phyloP scores from a whole-genome alignment of 2,797 vertebrate species.

The Avahi laniger region DNA sequence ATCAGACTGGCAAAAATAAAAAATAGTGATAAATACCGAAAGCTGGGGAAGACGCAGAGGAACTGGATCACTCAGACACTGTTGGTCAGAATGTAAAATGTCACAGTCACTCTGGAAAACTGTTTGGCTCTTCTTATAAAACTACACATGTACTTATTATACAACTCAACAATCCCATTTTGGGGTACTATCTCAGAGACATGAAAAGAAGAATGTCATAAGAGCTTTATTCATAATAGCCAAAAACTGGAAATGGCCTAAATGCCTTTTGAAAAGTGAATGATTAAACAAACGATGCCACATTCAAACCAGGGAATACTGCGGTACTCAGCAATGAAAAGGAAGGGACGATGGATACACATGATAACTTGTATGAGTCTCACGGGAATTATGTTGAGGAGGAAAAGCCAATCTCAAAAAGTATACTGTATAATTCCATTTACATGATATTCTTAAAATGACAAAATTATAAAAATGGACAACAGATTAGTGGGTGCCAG shows the following conservation, averaged over 20 bases:
- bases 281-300: not conserved
- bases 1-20: not conserved
- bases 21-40: not conserved
- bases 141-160: not conserved
- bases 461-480: not conserved
- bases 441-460: not conserved
- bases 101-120: not conserved
- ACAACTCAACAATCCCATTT: not conserved
- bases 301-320: not conserved
- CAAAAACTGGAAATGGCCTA: not conserved
- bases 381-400: not conserved
- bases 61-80: not conserved
- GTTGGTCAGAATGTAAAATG: not conserved
- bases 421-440: not conserved
- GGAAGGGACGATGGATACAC: not conserved
- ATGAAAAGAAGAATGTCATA: not conserved
- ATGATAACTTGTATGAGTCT: not conserved
- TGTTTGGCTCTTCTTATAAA: not conserved
- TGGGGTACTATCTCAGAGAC: not conserved
- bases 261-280: not conserved
- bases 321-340: not conserved
- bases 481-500: no score
- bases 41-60: not conserved
- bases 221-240: not conserved
- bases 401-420: not conserved